Evolutionary conservation across 2,888 invertebrate species (phyloP).

Genomic region (Therioaphis trifolii): DNA sequence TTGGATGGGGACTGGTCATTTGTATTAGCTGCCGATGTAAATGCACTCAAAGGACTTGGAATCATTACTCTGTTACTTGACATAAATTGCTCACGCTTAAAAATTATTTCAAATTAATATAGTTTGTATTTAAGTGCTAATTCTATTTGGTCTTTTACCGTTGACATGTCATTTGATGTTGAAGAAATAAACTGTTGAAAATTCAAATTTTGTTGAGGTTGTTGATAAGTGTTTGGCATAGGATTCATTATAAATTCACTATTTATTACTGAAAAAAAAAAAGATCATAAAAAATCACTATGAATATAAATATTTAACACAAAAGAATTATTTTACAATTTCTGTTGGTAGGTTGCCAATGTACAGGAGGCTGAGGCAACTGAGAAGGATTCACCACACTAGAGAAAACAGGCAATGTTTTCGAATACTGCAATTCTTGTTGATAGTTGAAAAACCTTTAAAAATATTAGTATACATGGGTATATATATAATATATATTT

Average conservation of each 20-base stretch:
- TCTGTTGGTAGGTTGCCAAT: constrained; percentile 51
- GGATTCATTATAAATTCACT: constrained; percentile 24
- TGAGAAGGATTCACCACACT: constrained; percentile 42
- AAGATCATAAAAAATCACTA: not conserved
- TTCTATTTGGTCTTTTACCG: constrained; percentile 47
- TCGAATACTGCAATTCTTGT: constrained; percentile 39
- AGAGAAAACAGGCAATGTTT: constrained; percentile 22
- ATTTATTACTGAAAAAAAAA: constrained; percentile 36
- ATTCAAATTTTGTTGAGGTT: constrained; percentile 34
- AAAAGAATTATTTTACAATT: constrained; percentile 38
- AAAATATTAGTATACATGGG: not conserved
- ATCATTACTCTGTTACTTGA: constrained; percentile 56
- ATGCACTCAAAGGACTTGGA: constrained; percentile 59
- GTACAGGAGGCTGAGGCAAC: constrained; percentile 53
- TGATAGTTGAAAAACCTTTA: constrained; percentile 45
- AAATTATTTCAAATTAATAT: constrained; percentile 49
- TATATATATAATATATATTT: no score
- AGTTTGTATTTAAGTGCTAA: constrained; percentile 18
- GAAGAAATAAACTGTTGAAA: not conserved
- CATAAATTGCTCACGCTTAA: constrained; percentile 53
- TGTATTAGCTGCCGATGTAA: constrained; percentile 51
- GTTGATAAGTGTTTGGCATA: constrained; percentile 16
- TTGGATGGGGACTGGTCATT: constrained; percentile 36
- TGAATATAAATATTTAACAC: not conserved
- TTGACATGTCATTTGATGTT: constrained; percentile 25